phyloP scores from a whole-genome alignment of 2,888 invertebrate species.

The Trisateles emortualis region DNA sequence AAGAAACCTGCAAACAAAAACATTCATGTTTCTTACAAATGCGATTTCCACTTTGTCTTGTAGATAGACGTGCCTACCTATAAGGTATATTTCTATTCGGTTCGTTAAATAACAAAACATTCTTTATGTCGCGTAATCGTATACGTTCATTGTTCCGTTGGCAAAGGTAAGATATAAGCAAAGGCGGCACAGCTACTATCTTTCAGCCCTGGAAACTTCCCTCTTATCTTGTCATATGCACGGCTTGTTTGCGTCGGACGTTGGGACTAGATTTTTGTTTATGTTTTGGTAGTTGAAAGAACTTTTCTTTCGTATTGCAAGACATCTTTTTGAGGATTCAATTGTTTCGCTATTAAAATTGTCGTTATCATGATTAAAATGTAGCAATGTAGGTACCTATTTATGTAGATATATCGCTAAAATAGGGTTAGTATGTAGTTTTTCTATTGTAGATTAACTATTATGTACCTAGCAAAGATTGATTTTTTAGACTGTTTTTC shows the following conservation, averaged over 20 bases:
- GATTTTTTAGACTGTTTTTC: too few species aligned
- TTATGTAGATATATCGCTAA: too few species aligned
- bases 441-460: too few species aligned
- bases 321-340: background rate
- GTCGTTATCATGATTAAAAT: too few species aligned
- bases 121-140: conserved; percentile 26
- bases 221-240: conserved; percentile 50
- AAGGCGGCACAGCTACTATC: conserved; percentile 22
- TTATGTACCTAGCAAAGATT: too few species aligned
- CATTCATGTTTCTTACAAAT: background rate
- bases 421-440: too few species aligned
- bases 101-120: conserved; percentile 18
- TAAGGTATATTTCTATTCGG: too few species aligned
- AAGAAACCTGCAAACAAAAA: conserved; percentile 88
- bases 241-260: conserved; percentile 33
- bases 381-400: too few species aligned
- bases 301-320: conserved; percentile 16
- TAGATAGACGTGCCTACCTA: too few species aligned
- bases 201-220: conserved; percentile 18
- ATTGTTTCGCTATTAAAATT: background rate
- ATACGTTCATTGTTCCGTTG: conserved; percentile 30
- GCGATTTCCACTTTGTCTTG: background rate
- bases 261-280: conserved; percentile 34
- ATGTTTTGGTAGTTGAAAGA: conserved; percentile 28
- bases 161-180: conserved; percentile 23